Evolutionary conservation across 1,140 invertebrate species (phyloP).

Genomic region (Varroa destructor): DNA sequence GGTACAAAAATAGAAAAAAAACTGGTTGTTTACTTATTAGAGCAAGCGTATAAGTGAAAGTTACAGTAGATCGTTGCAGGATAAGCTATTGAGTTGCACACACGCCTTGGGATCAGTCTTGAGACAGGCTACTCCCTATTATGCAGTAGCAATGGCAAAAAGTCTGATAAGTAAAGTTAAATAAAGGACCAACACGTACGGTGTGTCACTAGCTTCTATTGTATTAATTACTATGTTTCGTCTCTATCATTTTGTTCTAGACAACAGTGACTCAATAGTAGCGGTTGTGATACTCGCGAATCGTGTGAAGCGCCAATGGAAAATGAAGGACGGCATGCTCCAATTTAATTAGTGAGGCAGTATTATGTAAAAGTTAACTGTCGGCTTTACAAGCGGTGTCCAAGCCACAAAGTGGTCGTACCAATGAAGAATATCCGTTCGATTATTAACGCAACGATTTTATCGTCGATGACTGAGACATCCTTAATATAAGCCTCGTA

Average conservation of each 20-base stretch:
- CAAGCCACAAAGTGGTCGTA: constrained; percentile 58
- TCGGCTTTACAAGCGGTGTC: constrained; percentile 53
- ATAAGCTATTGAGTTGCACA: too few species aligned
- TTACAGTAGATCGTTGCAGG: too few species aligned
- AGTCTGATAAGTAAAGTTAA: too few species aligned
- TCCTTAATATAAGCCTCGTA: constrained; percentile 65
- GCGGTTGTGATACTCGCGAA: constrained; percentile 86
- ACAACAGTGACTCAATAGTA: constrained; percentile 84
- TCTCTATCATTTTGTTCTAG: constrained; percentile 36
- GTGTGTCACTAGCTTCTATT: neutral
- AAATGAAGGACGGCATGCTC: constrained; percentile 55
- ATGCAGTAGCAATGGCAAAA: too few species aligned
- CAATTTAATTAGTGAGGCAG: constrained; percentile 80
- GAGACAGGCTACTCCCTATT: too few species aligned
- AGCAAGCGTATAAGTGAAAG: too few species aligned
- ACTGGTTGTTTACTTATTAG: too few species aligned
- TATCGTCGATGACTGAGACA: constrained; percentile 88
- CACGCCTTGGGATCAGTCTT: too few species aligned
- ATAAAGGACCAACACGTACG: too few species aligned
- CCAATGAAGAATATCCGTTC: constrained; percentile 69
- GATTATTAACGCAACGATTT: constrained; percentile 75
- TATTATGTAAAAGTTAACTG: constrained; percentile 75
- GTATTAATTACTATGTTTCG: neutral
- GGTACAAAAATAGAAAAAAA: too few species aligned
- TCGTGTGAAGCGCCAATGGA: constrained; percentile 61